Evolutionary conservation across 2,888 invertebrate species (phyloP), one percentile per base, ranked within the genome.

Genomic region (Hybos culiciformis): DNA sequence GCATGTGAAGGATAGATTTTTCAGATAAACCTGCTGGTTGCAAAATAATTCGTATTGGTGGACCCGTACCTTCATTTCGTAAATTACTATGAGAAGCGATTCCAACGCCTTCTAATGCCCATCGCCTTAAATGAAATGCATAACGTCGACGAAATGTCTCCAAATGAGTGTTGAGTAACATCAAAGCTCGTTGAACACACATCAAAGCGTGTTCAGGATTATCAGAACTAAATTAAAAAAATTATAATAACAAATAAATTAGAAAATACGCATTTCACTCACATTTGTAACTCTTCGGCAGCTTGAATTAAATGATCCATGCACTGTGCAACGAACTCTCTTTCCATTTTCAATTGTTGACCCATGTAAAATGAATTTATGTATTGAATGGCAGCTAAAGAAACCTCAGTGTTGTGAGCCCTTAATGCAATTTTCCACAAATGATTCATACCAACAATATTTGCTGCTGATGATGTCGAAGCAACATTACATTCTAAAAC

Each of bases 321-420:
- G 61, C 93, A 93, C 51, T 90, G 83, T 33, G 86, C 78, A 2
- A 94, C 85, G 62, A 94, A 94, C 58, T 93, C 92, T 46, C 85
- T 83, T 65, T 93, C 93, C 54, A 88, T 81, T 51, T 90, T 85
- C 34, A 93, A 63, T 58, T 88, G 86, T 47, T 90, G 84, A 7
- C 88, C 86, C 78, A 93, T 90, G 66, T 93, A 94, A 65, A 90
- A 92, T 57, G 83, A 83, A 63, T 93, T 94, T 43, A 94, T 73
- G 61, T 91, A 91, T 60, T 92, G 90, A 53, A 93, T 93, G 2
- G 93, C 92, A 4, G 91, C 85, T 78, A 92, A 80, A 50, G 91
- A 91, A 3, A 94, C 93, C 59, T 93, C 92, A 66, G 91, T 91
- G 60, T 85, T 91, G 51, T 82, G 82, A 3, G 93, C 92, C 51